phyloP scores from a whole-genome alignment of 2,797 vertebrate genomes.

The Balearica regulorum region DNA sequence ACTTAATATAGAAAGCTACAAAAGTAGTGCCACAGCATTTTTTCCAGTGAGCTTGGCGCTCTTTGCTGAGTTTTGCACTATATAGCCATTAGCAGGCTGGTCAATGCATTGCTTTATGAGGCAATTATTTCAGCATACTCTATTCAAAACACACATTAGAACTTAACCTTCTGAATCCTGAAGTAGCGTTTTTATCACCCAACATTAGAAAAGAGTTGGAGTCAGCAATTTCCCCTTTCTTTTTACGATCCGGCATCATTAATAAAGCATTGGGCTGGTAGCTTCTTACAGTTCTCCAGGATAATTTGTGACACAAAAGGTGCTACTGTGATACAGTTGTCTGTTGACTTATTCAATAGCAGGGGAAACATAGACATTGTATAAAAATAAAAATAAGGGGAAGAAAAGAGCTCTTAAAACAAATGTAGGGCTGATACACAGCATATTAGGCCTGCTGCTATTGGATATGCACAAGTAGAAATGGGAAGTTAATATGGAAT shows the following conservation, averaged over 20 bases:
- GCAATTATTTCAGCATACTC: slow-evolving; percentile 87
- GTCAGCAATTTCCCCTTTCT: slow-evolving; percentile 81
- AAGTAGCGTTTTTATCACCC: slow-evolving; percentile 92
- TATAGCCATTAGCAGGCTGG: slow-evolving; percentile 82
- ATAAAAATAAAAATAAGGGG: slow-evolving; percentile 38
- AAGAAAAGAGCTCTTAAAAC: background rate
- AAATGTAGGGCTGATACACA: background rate
- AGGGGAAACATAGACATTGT: slow-evolving; percentile 62
- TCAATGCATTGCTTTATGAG: slow-evolving; percentile 86
- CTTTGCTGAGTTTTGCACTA: slow-evolving; percentile 87
- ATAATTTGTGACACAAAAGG: slow-evolving; percentile 87
- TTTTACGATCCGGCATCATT: slow-evolving; percentile 88
- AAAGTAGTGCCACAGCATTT: slow-evolving; percentile 81
- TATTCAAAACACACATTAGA: slow-evolving; percentile 93
- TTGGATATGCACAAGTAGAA: slow-evolving; percentile 70
- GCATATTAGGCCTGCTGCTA: slow-evolving; percentile 44
- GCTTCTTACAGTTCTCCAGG: slow-evolving; percentile 75
- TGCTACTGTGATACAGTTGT: slow-evolving; percentile 73
- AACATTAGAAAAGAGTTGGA: slow-evolving; percentile 84
- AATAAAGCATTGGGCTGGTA: slow-evolving; percentile 88
- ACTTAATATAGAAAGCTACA: slow-evolving; percentile 62
- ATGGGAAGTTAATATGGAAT: slow-evolving; percentile 80
- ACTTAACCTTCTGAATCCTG: slow-evolving; percentile 93
- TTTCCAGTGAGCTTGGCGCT: slow-evolving; percentile 81
- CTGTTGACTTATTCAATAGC: slow-evolving; percentile 84